Evolutionary conservation across 2,888 invertebrate species (phyloP).

Genomic region (Ophion ellenae): DNA sequence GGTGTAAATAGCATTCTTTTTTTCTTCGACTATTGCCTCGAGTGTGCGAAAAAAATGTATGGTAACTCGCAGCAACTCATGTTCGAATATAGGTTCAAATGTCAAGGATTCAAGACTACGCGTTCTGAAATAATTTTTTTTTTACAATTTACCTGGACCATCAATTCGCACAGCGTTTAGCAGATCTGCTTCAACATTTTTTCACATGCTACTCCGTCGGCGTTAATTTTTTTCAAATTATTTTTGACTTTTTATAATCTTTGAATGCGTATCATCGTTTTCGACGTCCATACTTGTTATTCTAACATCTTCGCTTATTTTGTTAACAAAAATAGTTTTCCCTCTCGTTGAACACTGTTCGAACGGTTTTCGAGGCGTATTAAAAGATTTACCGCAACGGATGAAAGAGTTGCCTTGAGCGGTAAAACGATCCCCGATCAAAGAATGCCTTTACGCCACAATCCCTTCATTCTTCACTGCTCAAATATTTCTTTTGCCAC

Average conservation of each 20-base stretch:
- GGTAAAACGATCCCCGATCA: conserved; percentile 24
- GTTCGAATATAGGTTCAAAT: too few species aligned
- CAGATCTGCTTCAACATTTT: too few species aligned
- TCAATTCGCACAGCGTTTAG: too few species aligned
- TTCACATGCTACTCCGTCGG: too few species aligned
- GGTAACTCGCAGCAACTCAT: conserved; percentile 37
- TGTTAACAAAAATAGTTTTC: not conserved
- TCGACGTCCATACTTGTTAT: not conserved
- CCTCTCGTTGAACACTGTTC: not conserved
- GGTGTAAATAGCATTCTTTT: conserved; percentile 25
- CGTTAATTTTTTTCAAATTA: too few species aligned
- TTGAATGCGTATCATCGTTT: not conserved
- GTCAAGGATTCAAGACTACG: too few species aligned
- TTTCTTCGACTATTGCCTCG: conserved; percentile 23
- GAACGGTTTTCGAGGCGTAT: not conserved
- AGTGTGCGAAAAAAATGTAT: conserved; percentile 43
- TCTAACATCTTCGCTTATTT: not conserved
- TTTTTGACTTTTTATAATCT: too few species aligned
- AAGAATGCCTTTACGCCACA: conserved; percentile 43
- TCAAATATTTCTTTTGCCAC: conserved; percentile 43
- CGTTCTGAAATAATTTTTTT: too few species aligned
- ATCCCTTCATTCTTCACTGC: conserved; percentile 48
- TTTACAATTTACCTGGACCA: too few species aligned
- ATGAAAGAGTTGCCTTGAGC: conserved; percentile 1
- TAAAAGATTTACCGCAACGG: conserved; percentile 10